These are phyloP conservation scores for Limosa lapponica DNA, from an alignment of 2,797 vertebrate genomes.

Conservation along the genomic window DNA sequence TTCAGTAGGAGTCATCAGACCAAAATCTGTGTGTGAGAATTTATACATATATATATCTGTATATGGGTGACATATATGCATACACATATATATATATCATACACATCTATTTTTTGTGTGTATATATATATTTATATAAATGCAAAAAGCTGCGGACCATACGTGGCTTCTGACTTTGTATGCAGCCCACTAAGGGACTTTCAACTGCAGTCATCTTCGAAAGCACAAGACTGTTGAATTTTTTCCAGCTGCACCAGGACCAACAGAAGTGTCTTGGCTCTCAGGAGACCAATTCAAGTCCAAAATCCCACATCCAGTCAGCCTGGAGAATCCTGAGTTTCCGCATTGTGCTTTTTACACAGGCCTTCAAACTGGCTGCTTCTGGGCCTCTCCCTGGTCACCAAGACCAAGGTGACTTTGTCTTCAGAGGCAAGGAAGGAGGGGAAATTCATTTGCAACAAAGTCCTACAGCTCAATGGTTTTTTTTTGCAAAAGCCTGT, in stretches of 20 bases:
- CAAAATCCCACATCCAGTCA: background rate
- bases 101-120: background rate
- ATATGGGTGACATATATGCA: background rate
- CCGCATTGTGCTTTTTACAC: background rate
- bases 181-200: background rate
- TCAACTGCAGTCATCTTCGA: background rate
- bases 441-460: background rate
- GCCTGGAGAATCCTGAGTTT: background rate
- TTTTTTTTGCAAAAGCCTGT: background rate
- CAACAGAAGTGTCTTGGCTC: background rate
- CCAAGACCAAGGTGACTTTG: background rate
- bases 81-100: background rate
- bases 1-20: background rate
- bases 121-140: background rate
- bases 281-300: background rate
- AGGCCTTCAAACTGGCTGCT: background rate
- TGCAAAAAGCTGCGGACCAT: background rate
- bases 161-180: background rate
- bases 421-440: background rate
- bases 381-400: background rate
- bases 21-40: background rate
- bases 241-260: background rate
- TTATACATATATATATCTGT: background rate
- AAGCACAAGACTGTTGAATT: background rate
- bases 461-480: background rate